phyloP scores from a whole-genome alignment of 2,888 invertebrate species.

The Xylota segnis region DNA sequence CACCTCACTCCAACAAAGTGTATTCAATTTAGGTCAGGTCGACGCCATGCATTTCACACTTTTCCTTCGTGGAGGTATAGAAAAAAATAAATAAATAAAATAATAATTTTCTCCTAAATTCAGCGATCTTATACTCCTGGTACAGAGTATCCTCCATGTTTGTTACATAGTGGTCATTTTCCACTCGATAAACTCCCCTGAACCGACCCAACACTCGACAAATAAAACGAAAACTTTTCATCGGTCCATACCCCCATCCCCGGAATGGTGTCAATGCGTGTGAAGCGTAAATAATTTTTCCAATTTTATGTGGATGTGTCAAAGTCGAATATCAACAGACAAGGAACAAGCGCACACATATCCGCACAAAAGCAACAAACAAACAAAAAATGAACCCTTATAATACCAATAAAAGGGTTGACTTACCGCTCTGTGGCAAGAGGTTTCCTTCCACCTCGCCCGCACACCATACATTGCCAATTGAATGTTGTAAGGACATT shows the following conservation, averaged over 20 bases:
- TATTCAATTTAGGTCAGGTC: slow-evolving; percentile 26
- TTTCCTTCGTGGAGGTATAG: not conserved
- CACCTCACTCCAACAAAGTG: slow-evolving; percentile 9
- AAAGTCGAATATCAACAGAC: slow-evolving; percentile 41
- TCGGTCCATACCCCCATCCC: not conserved
- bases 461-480: not conserved
- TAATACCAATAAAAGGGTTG: slow-evolving; percentile 54
- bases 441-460: not conserved
- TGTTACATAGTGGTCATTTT: slow-evolving; percentile 30
- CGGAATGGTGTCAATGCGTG: not conserved
- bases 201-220: not conserved
- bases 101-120: not conserved
- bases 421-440: slow-evolving; percentile 25
- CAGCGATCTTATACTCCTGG: not conserved
- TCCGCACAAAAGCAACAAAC: slow-evolving; percentile 2
- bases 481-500: slow-evolving; percentile 30
- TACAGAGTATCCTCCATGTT: no score
- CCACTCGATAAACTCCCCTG: slow-evolving; percentile 29
- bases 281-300: slow-evolving; percentile 38
- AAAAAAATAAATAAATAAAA: not conserved
- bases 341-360: not conserved
- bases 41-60: slow-evolving; percentile 1
- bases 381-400: slow-evolving; percentile 30
- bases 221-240: slow-evolving; percentile 29
- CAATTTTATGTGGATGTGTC: slow-evolving; percentile 48